Conservation (phyloP, 2,797 vertebrate genomes). For the Poeciliopsis infans region DNA sequence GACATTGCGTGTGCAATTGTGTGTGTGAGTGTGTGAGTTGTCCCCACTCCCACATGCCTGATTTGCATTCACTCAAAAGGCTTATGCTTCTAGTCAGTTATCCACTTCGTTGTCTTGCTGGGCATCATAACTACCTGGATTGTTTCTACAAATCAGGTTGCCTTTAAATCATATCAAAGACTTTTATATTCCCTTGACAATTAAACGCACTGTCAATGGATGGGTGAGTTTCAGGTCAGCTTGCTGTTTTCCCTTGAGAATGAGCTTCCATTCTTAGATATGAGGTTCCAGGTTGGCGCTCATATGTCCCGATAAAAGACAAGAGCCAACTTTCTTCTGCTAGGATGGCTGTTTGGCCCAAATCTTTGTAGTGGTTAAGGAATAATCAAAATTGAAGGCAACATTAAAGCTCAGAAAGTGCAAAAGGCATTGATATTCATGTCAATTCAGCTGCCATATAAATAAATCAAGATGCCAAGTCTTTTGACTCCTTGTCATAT, state of each 20-base stretch:
- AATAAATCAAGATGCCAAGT: conserved; percentile 15
- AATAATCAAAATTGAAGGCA: conserved; percentile 45
- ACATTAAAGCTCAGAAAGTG: conserved; percentile 36
- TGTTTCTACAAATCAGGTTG: conserved; percentile 22
- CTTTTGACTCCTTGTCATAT: conserved; percentile 13
- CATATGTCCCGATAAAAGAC: conserved; percentile 55
- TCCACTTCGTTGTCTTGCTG: conserved; percentile 23
- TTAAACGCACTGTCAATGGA: conserved; percentile 8
- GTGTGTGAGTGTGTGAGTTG: neutral
- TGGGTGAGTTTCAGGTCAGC: conserved; percentile 34
- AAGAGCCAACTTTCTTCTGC: conserved; percentile 45
- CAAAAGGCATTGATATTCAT: conserved; percentile 22
- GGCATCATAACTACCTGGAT: conserved; percentile 47
- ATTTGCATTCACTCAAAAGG: conserved; percentile 58
- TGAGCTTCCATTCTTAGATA: conserved; percentile 46
- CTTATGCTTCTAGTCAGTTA: conserved; percentile 34
- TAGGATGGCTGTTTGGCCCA: conserved; percentile 40
- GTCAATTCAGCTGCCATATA: conserved; percentile 34
- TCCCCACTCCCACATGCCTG: conserved; percentile 50
- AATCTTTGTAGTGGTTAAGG: conserved; percentile 29
- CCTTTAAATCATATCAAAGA: conserved; percentile 36
- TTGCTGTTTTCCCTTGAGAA: conserved; percentile 49
- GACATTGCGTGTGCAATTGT: conserved; percentile 16
- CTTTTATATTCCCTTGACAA: conserved; percentile 21
- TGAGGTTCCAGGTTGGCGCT: conserved; percentile 50